These are phyloP conservation scores for Rhynchomys soricoides DNA, from an alignment of 2,113 vertebrate genomes.

Conservation along the genomic window DNA sequence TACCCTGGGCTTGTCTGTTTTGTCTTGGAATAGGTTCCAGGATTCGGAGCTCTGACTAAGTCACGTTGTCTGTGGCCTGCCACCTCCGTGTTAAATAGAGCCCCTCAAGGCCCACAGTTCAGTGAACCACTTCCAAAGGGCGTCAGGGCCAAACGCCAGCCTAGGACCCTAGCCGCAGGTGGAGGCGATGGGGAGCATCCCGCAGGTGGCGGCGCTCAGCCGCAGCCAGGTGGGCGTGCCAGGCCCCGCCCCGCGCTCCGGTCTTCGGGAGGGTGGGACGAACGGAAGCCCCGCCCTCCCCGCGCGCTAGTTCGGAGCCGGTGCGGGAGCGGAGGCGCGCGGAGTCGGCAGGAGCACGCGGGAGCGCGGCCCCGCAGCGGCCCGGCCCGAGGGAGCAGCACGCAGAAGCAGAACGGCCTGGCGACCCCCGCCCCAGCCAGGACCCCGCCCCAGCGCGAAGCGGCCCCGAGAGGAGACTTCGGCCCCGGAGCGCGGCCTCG, in stretches of 20 bases:
- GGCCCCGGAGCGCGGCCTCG: not conserved
- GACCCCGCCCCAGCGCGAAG: not conserved
- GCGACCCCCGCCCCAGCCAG: not conserved
- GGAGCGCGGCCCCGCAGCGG: slow-evolving; percentile 60
- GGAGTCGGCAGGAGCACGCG: slow-evolving; percentile 59
- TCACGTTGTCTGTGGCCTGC: not conserved
- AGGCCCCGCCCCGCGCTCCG: slow-evolving; percentile 59
- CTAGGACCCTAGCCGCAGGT: not conserved
- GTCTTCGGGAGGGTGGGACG: slow-evolving; percentile 54
- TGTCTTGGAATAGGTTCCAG: not conserved
- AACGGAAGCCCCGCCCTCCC: slow-evolving; percentile 67
- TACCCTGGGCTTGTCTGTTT: not conserved
- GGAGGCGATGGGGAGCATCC: not conserved
- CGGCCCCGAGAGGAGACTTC: not conserved
- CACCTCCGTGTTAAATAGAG: not conserved
- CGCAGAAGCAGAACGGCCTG: slow-evolving; percentile 23
- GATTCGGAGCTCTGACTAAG: not conserved
- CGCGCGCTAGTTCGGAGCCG: slow-evolving; percentile 55
- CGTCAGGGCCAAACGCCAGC: not conserved
- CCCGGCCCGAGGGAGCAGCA: slow-evolving; percentile 15
- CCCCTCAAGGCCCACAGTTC: not conserved
- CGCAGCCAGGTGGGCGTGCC: slow-evolving; percentile 67
- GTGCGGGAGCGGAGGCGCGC: slow-evolving; percentile 61
- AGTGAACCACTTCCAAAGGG: not conserved
- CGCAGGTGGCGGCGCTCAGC: not conserved